Base-by-base conservation (phyloP, 2,797 vertebrate species). In the Sylvia borin region DNA sequence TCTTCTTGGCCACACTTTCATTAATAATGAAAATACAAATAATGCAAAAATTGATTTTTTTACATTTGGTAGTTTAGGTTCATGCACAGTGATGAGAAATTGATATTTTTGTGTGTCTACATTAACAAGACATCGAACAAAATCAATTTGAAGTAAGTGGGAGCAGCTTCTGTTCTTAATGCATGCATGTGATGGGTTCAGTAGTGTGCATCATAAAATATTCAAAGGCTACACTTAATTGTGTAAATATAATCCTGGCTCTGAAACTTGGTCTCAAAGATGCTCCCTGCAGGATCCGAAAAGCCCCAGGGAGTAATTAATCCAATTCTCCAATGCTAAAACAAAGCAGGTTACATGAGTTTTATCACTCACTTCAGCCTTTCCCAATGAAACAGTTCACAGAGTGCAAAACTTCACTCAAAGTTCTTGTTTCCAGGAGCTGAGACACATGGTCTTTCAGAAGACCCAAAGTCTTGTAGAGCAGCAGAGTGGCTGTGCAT, bases 61-160 rank as follows among this genome's bases (percentile, higher is more conserved):
- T 94, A 97, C 66, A 97, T 97, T 94, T 88, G 94, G 45, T 93
- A 92, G 81, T 96, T 95, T 96, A 78, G 94, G 42, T 97, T 97
- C 58, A 76, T 91, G 80, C 90, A 90, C 78, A 92, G 67, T 96
- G 94, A 93, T 94, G 92, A 95, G 74, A 76, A 93, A 96, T 82
- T 93, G 81, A 88, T 96, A 93, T 96, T 92, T 97, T 97, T 78
- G 57, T 88, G 48, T 95, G 64, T 93, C 83, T 97, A 55, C 53
- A 65, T 94, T 96, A 95, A 95, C 50, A 96, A 96, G 94, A 94
- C 50, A 73, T 53, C 50, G 77, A 96, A 90, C 73, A 94, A 97
- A 91, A 93, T 96, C 62, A 66, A 7, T 94, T 88, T 97, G 93
- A 97, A 95, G 50, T 85, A 94, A 96, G 55, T 90, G 78, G 88